phyloP scores from a whole-genome alignment of 1,140 invertebrate genomes.

The Sinonovacula constricta region DNA sequence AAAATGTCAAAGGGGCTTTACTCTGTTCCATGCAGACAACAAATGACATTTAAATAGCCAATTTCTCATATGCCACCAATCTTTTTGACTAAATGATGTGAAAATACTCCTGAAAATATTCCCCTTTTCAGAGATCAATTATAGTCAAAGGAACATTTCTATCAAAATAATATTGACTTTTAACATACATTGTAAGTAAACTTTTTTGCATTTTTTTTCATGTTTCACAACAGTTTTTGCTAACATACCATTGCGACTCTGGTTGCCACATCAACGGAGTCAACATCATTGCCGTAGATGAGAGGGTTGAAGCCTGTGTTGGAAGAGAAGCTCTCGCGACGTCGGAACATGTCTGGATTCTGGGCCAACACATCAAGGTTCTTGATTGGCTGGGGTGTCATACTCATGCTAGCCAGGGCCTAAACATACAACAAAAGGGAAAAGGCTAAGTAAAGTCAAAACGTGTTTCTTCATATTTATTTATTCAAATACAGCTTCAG shows the following conservation, averaged over 20 bases:
- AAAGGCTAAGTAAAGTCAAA: too few relatives aligned
- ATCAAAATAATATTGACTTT: too few relatives aligned
- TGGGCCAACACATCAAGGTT: constrained; percentile 79
- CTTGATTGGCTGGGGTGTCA: constrained; percentile 81
- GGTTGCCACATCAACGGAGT: constrained; percentile 99
- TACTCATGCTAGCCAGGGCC: constrained; percentile 81
- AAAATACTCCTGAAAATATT: neutral
- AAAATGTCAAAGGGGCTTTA: too few relatives aligned
- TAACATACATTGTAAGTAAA: too few relatives aligned
- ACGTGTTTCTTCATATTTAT: too few relatives aligned
- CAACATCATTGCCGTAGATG: constrained; percentile 97
- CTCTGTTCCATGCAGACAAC: too few relatives aligned
- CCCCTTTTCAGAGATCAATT: neutral
- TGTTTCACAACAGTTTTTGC: too few relatives aligned
- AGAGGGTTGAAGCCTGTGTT: constrained; percentile 87
- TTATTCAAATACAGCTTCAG: too few relatives aligned
- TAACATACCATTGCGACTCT: constrained; percentile 95
- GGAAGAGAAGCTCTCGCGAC: constrained; percentile 80
- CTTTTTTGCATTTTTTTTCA: too few relatives aligned
- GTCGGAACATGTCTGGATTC: constrained; percentile 76
- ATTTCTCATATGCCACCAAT: neutral
- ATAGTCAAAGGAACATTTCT: too few relatives aligned
- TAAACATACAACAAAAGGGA: constrained; percentile 62
- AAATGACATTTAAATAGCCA: too few relatives aligned
- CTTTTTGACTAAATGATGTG: neutral